Conservation (phyloP, 2,797 vertebrate genomes). For the Prunella strophiata region DNA sequence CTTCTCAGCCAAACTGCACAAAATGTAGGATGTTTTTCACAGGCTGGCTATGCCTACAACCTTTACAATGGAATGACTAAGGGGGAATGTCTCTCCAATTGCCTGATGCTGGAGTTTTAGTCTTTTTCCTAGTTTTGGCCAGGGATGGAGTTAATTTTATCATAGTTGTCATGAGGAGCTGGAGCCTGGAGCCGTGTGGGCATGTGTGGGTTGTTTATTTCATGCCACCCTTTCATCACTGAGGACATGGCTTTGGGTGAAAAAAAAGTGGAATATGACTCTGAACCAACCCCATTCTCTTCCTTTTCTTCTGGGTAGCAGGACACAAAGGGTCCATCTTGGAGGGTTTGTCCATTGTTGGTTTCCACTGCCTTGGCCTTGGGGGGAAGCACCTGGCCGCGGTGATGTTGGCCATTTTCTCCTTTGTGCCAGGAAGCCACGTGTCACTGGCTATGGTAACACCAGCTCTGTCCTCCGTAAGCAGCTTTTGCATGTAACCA, state of each 20-base stretch:
- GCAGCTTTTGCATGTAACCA: neutral
- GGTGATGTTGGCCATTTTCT: rapidly evolving
- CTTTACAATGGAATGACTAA: neutral
- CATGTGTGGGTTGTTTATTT: neutral
- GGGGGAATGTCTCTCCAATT: neutral
- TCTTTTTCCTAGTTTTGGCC: neutral
- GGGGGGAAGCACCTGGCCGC: rapidly evolving
- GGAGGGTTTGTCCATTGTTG: neutral
- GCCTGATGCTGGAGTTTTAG: neutral
- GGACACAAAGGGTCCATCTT: neutral
- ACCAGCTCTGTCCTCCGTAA: neutral
- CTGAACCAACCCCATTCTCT: neutral
- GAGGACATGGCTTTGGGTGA: neutral
- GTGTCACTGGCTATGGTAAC: rapidly evolving
- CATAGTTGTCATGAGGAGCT: neutral
- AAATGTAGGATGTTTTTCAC: neutral
- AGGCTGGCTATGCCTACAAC: neutral
- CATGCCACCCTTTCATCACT: neutral
- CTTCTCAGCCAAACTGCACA: neutral
- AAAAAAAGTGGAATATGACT: neutral
- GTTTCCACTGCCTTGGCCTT: neutral
- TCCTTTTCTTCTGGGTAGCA: neutral
- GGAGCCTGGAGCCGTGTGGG: neutral
- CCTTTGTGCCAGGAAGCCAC: neutral
- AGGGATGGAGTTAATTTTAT: neutral